Percentiles rank a stretch among this genome's conserved stretches.
Evolutionary conservation across 1,140 invertebrate species (phyloP).

Genomic region (Dreissena rostriformis): DNA sequence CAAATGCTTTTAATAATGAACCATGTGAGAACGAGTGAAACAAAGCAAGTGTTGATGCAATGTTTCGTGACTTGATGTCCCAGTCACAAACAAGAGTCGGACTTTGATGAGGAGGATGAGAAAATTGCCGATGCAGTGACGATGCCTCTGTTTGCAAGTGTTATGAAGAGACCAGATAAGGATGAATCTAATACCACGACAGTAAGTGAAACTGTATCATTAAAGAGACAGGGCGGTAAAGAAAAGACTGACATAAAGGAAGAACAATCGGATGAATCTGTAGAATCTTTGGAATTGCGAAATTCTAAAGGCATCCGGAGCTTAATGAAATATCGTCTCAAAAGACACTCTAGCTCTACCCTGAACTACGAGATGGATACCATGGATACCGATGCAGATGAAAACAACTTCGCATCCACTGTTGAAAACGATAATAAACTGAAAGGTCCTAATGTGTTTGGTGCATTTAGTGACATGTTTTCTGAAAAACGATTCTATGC

Average conservation of each 20-base stretch:
- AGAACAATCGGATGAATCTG: background rate
- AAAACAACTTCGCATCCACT: too few relatives aligned
- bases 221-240: constrained; percentile 20
- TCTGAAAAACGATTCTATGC: background rate
- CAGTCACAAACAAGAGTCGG: constrained; percentile 36
- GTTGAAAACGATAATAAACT: background rate
- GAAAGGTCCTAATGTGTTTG: constrained; percentile 44
- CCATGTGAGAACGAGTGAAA: constrained; percentile 22
- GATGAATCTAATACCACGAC: background rate
- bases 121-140: constrained; percentile 52
- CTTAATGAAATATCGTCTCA: too few relatives aligned
- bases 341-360: too few relatives aligned
- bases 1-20: constrained; percentile 49
- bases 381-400: too few relatives aligned
- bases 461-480: constrained; percentile 51
- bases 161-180: background rate
- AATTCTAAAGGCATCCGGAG: too few relatives aligned
- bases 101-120: constrained; percentile 44
- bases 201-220: background rate
- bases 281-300: too few relatives aligned
- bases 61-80: constrained; percentile 33
- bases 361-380: too few relatives aligned
- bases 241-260: constrained; percentile 31
- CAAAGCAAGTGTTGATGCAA: constrained; percentile 35
- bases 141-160: constrained; percentile 30